Percentiles rank a stretch among this genome's conserved stretches.
Evolutionary conservation across 2,797 vertebrate species (phyloP).

Genomic region (Pipistrellus kuhlii): DNA sequence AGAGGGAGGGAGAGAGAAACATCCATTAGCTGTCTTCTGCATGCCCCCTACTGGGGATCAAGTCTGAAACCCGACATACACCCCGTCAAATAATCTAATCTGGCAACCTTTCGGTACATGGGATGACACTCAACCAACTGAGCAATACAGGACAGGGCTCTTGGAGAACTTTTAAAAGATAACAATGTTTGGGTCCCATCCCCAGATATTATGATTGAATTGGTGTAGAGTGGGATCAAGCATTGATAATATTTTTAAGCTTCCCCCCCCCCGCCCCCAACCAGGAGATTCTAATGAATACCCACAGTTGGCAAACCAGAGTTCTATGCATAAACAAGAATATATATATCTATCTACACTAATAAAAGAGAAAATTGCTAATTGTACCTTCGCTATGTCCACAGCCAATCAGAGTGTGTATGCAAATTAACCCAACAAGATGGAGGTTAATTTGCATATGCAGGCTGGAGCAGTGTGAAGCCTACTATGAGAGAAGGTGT

Average conservation of each 20-base stretch:
- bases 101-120: not conserved
- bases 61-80: not conserved
- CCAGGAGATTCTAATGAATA: not conserved
- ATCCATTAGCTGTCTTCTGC: not conserved
- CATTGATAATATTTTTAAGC: not conserved
- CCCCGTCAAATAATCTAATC: not conserved
- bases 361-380: too few relatives aligned
- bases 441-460: too few relatives aligned
- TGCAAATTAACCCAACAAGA: too few relatives aligned
- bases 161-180: constrained; percentile 33
- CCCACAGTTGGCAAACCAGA: not conserved
- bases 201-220: not conserved
- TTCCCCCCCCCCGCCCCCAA: accelerated
- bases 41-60: not conserved
- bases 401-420: too few relatives aligned
- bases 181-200: not conserved
- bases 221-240: not conserved
- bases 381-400: too few relatives aligned
- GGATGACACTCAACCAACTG: not conserved
- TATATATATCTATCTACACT: too few relatives aligned
- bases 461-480: too few relatives aligned
- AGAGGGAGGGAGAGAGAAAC: not conserved
- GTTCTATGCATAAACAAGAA: not conserved
- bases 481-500: too few relatives aligned
- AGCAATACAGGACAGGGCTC: not conserved